Evolutionary conservation across 2,888 invertebrate species (phyloP).

Genomic region (Spodoptera littoralis): DNA sequence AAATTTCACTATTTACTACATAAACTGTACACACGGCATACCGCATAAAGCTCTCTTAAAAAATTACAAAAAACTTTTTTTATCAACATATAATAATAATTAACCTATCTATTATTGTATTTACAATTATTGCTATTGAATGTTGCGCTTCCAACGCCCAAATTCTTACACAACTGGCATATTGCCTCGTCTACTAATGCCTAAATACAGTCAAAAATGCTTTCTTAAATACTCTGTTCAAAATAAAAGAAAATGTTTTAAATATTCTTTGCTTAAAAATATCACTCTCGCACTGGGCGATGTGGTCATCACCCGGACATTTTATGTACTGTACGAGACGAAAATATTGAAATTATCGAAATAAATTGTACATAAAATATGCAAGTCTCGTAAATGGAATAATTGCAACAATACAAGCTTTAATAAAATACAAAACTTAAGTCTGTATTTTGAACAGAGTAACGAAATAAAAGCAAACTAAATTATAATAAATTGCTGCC

Average conservation of each 20-base stretch:
- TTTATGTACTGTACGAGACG: slow-evolving; percentile 46
- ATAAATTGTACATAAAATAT: neutral
- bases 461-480: slow-evolving; percentile 71
- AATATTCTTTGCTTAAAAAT: slow-evolving; percentile 8
- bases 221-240: slow-evolving; percentile 67
- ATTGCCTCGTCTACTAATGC: slow-evolving; percentile 79
- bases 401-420: slow-evolving; percentile 3
- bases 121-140: slow-evolving; percentile 88
- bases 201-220: slow-evolving; percentile 69
- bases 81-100: slow-evolving; percentile 84
- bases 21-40: slow-evolving; percentile 78
- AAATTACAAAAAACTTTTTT: slow-evolving; percentile 81
- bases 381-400: neutral
- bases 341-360: slow-evolving; percentile 23
- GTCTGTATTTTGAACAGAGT: slow-evolving; percentile 69
- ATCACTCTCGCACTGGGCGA: slow-evolving; percentile 35
- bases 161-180: slow-evolving; percentile 76
- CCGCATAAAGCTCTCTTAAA: slow-evolving; percentile 88
- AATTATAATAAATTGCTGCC: slow-evolving; percentile 72
- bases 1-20: slow-evolving; percentile 81
- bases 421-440: neutral
- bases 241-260: slow-evolving; percentile 39
- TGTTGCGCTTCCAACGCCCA: slow-evolving; percentile 85
- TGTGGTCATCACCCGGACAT: slow-evolving; percentile 38
- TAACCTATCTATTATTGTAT: slow-evolving; percentile 86